These are phyloP conservation scores for Mercenaria mercenaria DNA, from an alignment of 1,140 invertebrate species.

Conservation along the genomic window DNA sequence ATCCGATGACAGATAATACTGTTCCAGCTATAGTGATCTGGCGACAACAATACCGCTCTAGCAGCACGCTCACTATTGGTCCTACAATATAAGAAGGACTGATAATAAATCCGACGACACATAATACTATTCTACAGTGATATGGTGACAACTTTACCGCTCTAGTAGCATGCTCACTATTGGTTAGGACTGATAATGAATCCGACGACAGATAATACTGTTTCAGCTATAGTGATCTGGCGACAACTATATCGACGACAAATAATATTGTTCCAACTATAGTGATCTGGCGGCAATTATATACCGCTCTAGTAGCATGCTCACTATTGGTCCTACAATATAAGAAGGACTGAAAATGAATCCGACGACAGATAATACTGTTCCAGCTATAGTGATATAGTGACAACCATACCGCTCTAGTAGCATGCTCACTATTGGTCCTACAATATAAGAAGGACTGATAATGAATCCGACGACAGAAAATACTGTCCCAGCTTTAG, in stretches of 20 bases:
- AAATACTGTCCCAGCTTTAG: slow-evolving; percentile 94
- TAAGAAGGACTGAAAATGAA: slow-evolving; percentile 93
- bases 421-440: slow-evolving; percentile 96
- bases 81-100: slow-evolving; percentile 92
- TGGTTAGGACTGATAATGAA: slow-evolving; percentile 94
- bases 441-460: slow-evolving; percentile 91
- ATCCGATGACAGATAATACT: slow-evolving; percentile 91
- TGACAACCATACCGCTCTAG: slow-evolving; percentile 95
- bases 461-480: slow-evolving; percentile 91
- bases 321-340: slow-evolving; percentile 94
- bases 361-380: slow-evolving; percentile 91
- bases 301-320: slow-evolving; percentile 93
- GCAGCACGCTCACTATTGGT: slow-evolving; percentile 95
- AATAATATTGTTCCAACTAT: slow-evolving; percentile 94
- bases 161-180: slow-evolving; percentile 95
- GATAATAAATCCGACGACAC: slow-evolving; percentile 91
- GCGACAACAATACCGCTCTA: slow-evolving; percentile 95
- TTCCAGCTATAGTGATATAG: slow-evolving; percentile 94
- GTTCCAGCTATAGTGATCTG: slow-evolving; percentile 95
- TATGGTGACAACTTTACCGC: slow-evolving; percentile 94
- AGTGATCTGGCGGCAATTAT: slow-evolving; percentile 95
- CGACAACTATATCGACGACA: no score
- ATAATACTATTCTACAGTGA: slow-evolving; percentile 94
- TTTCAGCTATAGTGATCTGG: slow-evolving; percentile 94
- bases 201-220: slow-evolving; percentile 91